Conservation (phyloP, 1,140 invertebrate species). For the Stratiolaelaps scimitus region DNA sequence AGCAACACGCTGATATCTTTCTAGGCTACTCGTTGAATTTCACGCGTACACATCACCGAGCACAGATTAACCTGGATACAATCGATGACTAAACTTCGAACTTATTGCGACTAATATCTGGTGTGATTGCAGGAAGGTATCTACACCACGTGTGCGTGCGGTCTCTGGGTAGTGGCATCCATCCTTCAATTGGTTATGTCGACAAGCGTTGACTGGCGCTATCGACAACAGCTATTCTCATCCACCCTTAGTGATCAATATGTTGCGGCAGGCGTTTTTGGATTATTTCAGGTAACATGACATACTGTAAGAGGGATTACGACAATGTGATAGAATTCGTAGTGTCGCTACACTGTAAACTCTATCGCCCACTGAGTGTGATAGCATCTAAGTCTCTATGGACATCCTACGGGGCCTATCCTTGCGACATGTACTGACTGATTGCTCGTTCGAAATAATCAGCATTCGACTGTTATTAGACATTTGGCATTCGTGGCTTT, state of each 20-base stretch:
- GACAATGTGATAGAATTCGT: no score
- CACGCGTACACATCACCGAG: background rate
- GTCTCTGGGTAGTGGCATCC: background rate
- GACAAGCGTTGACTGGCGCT: background rate
- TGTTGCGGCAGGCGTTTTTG: constrained; percentile 7
- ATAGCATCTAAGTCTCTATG: no score
- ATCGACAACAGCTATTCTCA: background rate
- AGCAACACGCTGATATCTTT: background rate
- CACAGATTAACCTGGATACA: background rate
- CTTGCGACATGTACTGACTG: no score
- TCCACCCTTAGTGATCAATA: background rate
- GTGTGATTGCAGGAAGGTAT: background rate
- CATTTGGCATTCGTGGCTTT: no score
- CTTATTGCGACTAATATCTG: background rate
- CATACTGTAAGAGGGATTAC: no score
- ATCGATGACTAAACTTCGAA: background rate
- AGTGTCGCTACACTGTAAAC: no score
- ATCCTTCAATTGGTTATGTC: background rate
- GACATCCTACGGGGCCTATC: no score
- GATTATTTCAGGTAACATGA: constrained; percentile 16
- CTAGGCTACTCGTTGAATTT: background rate
- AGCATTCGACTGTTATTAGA: no score
- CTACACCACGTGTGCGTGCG: background rate
- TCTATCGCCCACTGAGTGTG: no score
- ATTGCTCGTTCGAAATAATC: no score